phyloP scores from a whole-genome alignment of 2,113 vertebrate genomes.

The Actinemys pallida region DNA sequence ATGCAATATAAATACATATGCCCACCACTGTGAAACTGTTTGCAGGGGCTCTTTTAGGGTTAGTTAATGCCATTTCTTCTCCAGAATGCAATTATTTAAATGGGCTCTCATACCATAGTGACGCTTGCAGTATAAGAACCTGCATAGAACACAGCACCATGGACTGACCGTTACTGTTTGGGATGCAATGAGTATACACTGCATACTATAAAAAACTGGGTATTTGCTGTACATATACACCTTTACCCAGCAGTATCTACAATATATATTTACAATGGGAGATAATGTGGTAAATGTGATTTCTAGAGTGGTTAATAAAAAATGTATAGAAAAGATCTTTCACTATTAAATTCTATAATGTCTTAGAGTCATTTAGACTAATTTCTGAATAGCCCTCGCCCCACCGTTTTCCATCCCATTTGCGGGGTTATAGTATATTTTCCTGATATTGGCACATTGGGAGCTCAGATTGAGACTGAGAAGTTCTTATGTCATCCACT shows the following conservation, averaged over 20 bases:
- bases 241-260: slow-evolving; percentile 24
- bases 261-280: background rate
- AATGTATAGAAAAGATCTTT: background rate
- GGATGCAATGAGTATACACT: background rate
- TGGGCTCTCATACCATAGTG: rapidly evolving
- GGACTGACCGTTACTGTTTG: background rate
- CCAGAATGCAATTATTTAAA: background rate
- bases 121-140: background rate
- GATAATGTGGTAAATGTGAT: slow-evolving; percentile 4
- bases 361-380: background rate
- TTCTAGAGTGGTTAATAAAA: background rate
- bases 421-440: background rate
- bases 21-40: background rate
- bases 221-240: background rate
- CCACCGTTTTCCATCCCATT: background rate
- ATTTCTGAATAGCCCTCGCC: background rate
- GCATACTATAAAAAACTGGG: background rate
- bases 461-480: background rate
- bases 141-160: background rate
- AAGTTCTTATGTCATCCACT: background rate
- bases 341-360: background rate
- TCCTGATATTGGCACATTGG: background rate
- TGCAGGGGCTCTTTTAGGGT: background rate
- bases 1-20: rapidly evolving
- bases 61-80: background rate